These are phyloP conservation scores for Nycticryphes semicollaris DNA, from an alignment of 2,113 vertebrate species.

Conservation along the genomic window DNA sequence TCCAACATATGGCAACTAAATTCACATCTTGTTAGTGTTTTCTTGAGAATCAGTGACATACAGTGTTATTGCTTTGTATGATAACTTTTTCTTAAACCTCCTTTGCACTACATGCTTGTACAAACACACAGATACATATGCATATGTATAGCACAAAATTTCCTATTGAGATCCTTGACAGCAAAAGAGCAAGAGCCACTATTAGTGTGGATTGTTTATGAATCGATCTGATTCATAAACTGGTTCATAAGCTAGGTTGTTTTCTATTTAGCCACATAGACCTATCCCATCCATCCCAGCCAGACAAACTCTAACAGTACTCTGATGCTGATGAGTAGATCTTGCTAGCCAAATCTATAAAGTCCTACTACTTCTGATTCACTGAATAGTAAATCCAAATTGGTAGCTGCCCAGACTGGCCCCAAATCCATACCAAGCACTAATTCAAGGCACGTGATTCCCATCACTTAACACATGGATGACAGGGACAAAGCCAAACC, in stretches of 20 bases:
- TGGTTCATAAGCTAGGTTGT: not conserved
- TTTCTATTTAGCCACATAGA: not conserved
- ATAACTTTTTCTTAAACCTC: not conserved
- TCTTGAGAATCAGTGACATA: not conserved
- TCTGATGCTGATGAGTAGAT: not conserved
- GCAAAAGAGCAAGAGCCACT: not conserved
- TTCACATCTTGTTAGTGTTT: not conserved
- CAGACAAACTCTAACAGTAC: not conserved
- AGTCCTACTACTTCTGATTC: not conserved
- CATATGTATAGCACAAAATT: not conserved
- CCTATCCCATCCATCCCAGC: not conserved
- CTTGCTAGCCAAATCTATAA: not conserved
- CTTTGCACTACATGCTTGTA: not conserved
- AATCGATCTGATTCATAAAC: not conserved
- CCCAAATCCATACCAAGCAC: not conserved
- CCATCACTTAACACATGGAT: accelerated
- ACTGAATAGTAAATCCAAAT: not conserved
- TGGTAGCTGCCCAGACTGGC: not conserved
- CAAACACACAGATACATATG: not conserved
- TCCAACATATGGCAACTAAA: not conserved
- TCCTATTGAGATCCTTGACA: not conserved
- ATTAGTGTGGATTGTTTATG: not conserved
- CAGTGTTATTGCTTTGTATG: not conserved
- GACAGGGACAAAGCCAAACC: not conserved
- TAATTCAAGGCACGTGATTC: not conserved